A percentile compares a stretch with the other conserved stretches of the same genome.
phyloP scores from a whole-genome alignment of 2,888 invertebrate genomes.

The Phragmatobia fuliginosa region DNA sequence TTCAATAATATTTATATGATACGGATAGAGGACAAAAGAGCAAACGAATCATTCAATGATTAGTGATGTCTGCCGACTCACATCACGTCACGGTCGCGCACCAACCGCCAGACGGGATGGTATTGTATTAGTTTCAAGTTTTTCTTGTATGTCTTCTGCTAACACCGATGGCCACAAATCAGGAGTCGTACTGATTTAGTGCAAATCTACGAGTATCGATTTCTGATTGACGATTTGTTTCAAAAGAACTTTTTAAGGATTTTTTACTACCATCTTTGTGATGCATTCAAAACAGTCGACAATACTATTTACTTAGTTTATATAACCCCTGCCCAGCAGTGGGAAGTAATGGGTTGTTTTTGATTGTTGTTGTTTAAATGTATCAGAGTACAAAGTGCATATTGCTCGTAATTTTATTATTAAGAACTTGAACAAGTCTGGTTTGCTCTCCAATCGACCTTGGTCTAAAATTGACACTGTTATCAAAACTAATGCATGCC shows the following conservation, averaged over 20 bases:
- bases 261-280: not conserved
- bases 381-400: not conserved
- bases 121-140: too few species aligned
- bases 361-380: too few species aligned
- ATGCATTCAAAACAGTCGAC: not conserved
- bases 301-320: too few species aligned
- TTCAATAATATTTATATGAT: too few species aligned
- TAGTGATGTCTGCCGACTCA: not conserved
- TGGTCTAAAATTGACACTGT: conserved; percentile 6
- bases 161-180: too few species aligned
- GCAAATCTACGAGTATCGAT: not conserved
- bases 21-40: too few species aligned
- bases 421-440: not conserved
- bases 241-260: not conserved
- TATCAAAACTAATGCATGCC: conserved; percentile 12
- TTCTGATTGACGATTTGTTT: not conserved
- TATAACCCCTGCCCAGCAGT: too few species aligned
- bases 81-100: too few species aligned
- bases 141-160: too few species aligned
- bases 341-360: too few species aligned
- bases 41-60: not conserved
- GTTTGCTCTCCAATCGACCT: conserved; percentile 4
- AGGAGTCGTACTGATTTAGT: not conserved
- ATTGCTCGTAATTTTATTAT: not conserved
- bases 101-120: too few species aligned